phyloP scores from a whole-genome alignment of 2,797 vertebrate species.

The Rhadinocentrus ornatus region DNA sequence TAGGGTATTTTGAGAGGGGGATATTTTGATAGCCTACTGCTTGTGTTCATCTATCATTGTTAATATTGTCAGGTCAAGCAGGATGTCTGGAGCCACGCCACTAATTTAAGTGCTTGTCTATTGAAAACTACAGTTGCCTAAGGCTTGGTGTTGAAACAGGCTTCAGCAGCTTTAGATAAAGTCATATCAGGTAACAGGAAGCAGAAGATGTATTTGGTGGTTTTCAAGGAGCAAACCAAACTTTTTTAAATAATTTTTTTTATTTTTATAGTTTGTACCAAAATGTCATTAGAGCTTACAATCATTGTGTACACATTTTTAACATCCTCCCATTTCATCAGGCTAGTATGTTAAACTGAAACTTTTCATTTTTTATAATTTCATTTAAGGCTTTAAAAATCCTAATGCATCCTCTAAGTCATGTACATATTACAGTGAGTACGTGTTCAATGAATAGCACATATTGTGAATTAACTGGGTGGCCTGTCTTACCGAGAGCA shows the following conservation, averaged over 20 bases:
- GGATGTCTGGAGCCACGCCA: conserved; percentile 23
- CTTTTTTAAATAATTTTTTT: no score
- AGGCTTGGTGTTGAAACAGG: conserved; percentile 68
- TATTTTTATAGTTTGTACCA: not conserved
- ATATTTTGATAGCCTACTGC: not conserved
- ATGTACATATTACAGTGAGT: conserved; percentile 13
- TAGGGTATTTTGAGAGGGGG: not conserved
- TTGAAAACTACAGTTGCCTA: conserved; percentile 44
- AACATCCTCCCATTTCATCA: conserved; percentile 1
- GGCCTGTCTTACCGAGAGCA: conserved; percentile 68
- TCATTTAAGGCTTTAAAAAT: not conserved
- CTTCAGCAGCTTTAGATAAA: conserved; percentile 56
- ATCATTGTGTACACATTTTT: conserved; percentile 21
- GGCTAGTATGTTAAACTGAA: not conserved
- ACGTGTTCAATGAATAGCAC: conserved; percentile 10
- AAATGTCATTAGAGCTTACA: conserved; percentile 55
- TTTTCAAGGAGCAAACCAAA: conserved; percentile 72
- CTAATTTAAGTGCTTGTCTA: conserved; percentile 31
- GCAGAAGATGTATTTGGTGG: conserved; percentile 58
- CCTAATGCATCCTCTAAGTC: not conserved
- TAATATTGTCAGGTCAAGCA: conserved; percentile 12
- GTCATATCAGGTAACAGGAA: conserved; percentile 66
- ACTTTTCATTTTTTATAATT: not conserved
- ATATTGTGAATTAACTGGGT: conserved; percentile 64
- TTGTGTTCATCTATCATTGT: conserved; percentile 1